Percentiles rank a stretch among this genome's conserved stretches.
phyloP scores from a whole-genome alignment of 2,113 vertebrate genomes.

The Ondatra zibethicus region DNA sequence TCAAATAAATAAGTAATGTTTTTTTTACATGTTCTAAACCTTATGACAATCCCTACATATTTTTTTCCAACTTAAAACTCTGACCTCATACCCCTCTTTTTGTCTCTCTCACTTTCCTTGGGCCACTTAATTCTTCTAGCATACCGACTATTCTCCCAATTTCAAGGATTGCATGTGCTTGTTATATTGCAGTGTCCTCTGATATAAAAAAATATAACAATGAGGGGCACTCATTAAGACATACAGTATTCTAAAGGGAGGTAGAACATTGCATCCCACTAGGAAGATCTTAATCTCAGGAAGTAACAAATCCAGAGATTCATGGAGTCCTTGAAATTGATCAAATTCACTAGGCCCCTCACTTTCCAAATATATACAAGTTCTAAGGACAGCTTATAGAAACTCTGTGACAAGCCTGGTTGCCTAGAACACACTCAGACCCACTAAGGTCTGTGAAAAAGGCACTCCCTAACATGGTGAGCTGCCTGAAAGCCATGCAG shows the following conservation, averaged over 20 bases:
- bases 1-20: background rate
- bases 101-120: background rate
- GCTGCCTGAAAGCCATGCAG: background rate
- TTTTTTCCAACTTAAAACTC: background rate
- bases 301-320: background rate
- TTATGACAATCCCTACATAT: background rate
- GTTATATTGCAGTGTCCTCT: background rate
- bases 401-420: background rate
- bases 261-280: background rate
- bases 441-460: background rate
- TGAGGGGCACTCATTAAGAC: background rate
- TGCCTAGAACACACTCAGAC: background rate
- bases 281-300: background rate
- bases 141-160: background rate
- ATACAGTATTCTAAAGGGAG: background rate
- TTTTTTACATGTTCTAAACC: background rate
- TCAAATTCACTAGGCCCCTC: background rate
- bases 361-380: background rate
- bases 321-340: background rate
- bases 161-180: background rate
- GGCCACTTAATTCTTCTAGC: background rate
- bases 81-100: background rate
- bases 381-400: background rate
- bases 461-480: background rate
- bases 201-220: background rate